phyloP scores from a whole-genome alignment of 2,797 vertebrate genomes.

The Mus minutoides region DNA sequence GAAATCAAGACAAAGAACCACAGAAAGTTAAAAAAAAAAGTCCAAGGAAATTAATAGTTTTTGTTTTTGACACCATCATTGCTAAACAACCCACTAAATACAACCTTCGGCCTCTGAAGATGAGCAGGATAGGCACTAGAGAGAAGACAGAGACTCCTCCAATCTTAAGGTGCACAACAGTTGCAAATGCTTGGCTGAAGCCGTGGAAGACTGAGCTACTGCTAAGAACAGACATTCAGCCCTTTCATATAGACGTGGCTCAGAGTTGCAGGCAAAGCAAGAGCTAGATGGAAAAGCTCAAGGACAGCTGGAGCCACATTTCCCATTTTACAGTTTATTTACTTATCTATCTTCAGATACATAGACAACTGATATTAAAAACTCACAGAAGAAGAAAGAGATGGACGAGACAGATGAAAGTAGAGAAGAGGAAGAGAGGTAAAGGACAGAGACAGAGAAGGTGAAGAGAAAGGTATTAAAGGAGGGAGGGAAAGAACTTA shows the following conservation, averaged over 20 bases:
- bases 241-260: conserved; percentile 74
- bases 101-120: conserved; percentile 54
- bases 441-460: not conserved
- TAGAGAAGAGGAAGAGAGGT: not conserved
- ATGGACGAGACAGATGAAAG: not conserved
- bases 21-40: not conserved
- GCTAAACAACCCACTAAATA: conserved; percentile 64
- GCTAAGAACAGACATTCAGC: conserved; percentile 66
- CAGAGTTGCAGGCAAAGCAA: conserved; percentile 82
- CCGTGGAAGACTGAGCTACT: conserved; percentile 64
- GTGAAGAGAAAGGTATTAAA: not conserved
- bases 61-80: conserved; percentile 66
- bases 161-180: conserved; percentile 68
- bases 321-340: conserved; percentile 5
- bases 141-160: conserved; percentile 56
- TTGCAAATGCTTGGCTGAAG: conserved; percentile 69
- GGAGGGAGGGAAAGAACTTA: not conserved
- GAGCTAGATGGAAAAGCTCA: conserved; percentile 82
- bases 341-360: conserved; percentile 77
- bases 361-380: not conserved
- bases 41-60: conserved; percentile 63
- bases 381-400: not conserved
- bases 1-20: not conserved
- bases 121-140: conserved; percentile 64
- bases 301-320: conserved; percentile 79